Base-by-base conservation (phyloP, 2,888 invertebrate genomes). In the Cephus sareptanus region DNA sequence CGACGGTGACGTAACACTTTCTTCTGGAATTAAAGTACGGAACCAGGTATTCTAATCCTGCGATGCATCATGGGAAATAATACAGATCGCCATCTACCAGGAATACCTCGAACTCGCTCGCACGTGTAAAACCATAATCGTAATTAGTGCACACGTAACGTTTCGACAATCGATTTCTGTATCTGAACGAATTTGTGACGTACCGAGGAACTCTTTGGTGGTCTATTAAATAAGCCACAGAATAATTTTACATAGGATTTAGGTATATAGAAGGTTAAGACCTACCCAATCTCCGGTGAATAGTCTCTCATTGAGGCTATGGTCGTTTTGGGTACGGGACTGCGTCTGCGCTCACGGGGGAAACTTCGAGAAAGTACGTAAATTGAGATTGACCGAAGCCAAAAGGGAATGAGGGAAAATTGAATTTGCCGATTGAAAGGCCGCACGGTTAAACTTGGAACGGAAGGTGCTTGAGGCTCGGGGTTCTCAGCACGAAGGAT, bases 401-500 rank as follows among this genome's bases (percentile, higher is more conserved):
- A 56, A 40, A 73, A 73, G 71, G 73, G 73, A 40, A 35, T 23
- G 34, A 12, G 34, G 40, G 23, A 34, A 73, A 76, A 76, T 76
- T 73, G 73, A 76, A n/a, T 76, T 76, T 73, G 34, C 34, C 73
- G 34, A 76, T 33, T 37, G 73, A 40, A 73, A 35, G 56, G 73
- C 56, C 9, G 15, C 23, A 56, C 23, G 56, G 56, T 56, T 56
- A 56, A 56, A 56, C 23, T 56, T 56, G 2, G 56, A 56, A 56
- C 23, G 56, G 23, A 56, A 56, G 56, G 56, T 56, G 23, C 56
- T 56, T 2, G 56, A 56, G 56, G 15, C 23, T 23, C 56, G 9
- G 9, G 9, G 23, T 23, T 56, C 56, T 23, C 23, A 9, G 56
- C 9, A 23, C 9, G 56, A 23, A 23, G 56, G 6, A 23, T 23